A percentile compares a stretch with the other conserved stretches of the same genome.
These are phyloP conservation scores for Daktulosphaira vitifoliae DNA, from an alignment of 1,140 invertebrate genomes.

Conservation along the genomic window DNA sequence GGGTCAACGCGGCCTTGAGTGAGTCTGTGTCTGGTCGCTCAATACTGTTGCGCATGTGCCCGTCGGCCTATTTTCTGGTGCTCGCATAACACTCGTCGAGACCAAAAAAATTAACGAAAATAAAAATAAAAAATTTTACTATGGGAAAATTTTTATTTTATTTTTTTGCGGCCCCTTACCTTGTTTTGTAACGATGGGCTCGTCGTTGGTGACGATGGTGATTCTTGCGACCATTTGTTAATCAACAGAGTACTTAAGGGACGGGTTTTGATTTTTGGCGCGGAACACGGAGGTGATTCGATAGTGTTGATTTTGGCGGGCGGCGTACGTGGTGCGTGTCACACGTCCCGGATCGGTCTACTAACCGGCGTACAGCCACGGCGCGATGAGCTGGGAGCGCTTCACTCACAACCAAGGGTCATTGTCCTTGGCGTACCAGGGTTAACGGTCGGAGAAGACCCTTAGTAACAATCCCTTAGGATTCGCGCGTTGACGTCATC, in stretches of 20 bases:
- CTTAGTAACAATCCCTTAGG: neutral
- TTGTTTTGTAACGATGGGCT: neutral
- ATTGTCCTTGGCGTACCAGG: slow-evolving; percentile 31
- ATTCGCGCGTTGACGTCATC: slow-evolving; percentile 29
- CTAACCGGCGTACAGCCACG: too few relatives aligned
- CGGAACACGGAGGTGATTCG: too few relatives aligned
- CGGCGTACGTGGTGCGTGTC: neutral
- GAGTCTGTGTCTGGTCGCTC: slow-evolving; percentile 33
- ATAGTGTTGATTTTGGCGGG: neutral
- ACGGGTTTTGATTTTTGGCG: too few relatives aligned
- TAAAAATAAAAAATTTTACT: neutral
- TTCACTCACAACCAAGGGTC: neutral
- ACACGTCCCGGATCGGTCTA: slow-evolving; percentile 16
- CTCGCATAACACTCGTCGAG: neutral
- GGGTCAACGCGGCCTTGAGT: slow-evolving; percentile 33
- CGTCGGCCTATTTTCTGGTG: slow-evolving; percentile 24
- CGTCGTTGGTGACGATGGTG: neutral
- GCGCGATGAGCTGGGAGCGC: neutral
- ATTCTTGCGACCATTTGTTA: too few relatives aligned
- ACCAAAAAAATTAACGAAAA: neutral
- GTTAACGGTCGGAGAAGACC: slow-evolving; percentile 14
- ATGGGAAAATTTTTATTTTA: neutral
- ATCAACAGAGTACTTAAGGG: too few relatives aligned
- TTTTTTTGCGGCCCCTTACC: slow-evolving; percentile 12
- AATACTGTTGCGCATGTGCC: slow-evolving; percentile 33